phyloP scores from a whole-genome alignment of 2,888 invertebrate species.

The Andrena chrysosceles region DNA sequence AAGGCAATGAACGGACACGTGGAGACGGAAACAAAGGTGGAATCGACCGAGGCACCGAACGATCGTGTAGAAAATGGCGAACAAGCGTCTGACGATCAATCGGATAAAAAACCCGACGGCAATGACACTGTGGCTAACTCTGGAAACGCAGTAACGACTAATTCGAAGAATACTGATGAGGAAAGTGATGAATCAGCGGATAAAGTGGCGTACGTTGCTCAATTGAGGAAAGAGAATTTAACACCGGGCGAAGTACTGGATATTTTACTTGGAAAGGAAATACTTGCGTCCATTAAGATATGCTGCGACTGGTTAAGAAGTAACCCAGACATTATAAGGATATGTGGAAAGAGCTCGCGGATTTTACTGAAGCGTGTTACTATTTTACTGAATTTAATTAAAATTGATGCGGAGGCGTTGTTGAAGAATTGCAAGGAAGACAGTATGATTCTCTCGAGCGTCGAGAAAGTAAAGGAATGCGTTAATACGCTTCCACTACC shows the following conservation, averaged over 20 bases:
- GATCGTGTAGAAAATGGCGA: conserved; percentile 53
- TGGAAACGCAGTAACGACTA: conserved; percentile 57
- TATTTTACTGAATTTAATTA: conserved; percentile 92
- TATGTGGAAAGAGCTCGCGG: conserved; percentile 92
- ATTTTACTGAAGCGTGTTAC: conserved; percentile 93
- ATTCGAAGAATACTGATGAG: conserved; percentile 62
- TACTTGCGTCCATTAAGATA: conserved; percentile 90
- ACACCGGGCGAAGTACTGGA: conserved; percentile 86
- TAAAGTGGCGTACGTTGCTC: conserved; percentile 67
- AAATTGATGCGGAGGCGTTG: conserved; percentile 87
- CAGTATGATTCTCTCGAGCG: conserved; percentile 72
- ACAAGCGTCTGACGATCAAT: conserved; percentile 23
- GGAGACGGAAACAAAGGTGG: conserved; percentile 47
- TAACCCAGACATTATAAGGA: conserved; percentile 91
- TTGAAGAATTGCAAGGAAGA: conserved; percentile 74
- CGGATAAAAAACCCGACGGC: conserved; percentile 54
- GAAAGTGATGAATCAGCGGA: conserved; percentile 63
- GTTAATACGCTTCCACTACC: conserved; percentile 89
- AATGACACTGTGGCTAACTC: conserved; percentile 61
- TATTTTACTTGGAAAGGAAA: conserved; percentile 87
- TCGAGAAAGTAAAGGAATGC: conserved; percentile 87
- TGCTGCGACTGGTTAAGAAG: conserved; percentile 94
- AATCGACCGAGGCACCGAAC: conserved; percentile 11
- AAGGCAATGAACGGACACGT: conserved; percentile 61
- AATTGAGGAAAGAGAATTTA: conserved; percentile 80